These are phyloP conservation scores for Liposcelis brunnea DNA, from an alignment of 2,888 invertebrate species.

Conservation along the genomic window DNA sequence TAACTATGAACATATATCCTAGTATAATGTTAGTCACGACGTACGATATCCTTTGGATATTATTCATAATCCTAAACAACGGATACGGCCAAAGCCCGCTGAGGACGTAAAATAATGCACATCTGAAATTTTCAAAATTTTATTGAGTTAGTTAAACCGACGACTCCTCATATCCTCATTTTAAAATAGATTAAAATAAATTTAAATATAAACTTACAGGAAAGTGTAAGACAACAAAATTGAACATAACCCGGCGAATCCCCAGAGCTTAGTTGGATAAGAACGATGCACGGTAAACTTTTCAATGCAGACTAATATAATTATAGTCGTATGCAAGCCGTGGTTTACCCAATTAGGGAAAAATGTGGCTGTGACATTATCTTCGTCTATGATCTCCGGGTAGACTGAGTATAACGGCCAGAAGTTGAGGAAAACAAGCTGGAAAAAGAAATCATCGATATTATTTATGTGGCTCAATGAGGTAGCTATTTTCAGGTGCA, in stretches of 20 bases:
- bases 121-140: slow-evolving; percentile 18
- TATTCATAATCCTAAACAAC: slow-evolving; percentile 33
- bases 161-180: too few species aligned
- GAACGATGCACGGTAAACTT: slow-evolving; percentile 23
- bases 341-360: slow-evolving; percentile 34
- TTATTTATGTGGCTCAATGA: too few species aligned
- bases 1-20: slow-evolving; percentile 11
- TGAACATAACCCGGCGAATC: slow-evolving; percentile 12
- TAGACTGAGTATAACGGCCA: slow-evolving; percentile 4
- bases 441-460: slow-evolving; percentile 1
- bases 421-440: slow-evolving; percentile 8
- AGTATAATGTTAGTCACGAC: slow-evolving; percentile 9
- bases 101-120: slow-evolving; percentile 30
- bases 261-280: slow-evolving; percentile 14
- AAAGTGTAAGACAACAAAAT: slow-evolving; percentile 16
- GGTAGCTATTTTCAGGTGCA: too few species aligned
- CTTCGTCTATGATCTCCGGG: slow-evolving; percentile 2
- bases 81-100: slow-evolving; percentile 33
- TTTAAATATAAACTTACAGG: slow-evolving; percentile 15
- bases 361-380: background rate
- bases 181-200: background rate
- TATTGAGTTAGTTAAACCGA: slow-evolving; percentile 1
- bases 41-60: slow-evolving; percentile 27
- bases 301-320: slow-evolving; percentile 31
- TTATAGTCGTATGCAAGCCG: slow-evolving; percentile 36